Base-by-base conservation (phyloP, 37 sponge, comb jelly and placozoan species). In the Chondrosia reniformis region DNA sequence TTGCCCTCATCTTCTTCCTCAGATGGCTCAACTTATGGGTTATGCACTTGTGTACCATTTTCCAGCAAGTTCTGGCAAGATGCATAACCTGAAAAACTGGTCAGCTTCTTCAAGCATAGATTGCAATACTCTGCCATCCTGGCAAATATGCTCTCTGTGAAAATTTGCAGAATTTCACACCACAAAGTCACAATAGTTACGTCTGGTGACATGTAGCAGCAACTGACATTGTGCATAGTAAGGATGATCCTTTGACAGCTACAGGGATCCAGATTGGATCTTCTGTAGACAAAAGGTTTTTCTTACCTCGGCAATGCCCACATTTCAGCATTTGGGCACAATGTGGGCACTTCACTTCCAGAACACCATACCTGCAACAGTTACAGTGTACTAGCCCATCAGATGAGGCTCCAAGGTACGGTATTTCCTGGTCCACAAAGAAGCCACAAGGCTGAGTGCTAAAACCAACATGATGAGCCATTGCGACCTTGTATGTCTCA, bases 171-270 rank as follows among this genome's bases (percentile, higher is more conserved):
- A 5, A 25, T 75, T 42, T 75, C 82, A 81, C 10, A 81, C 82
- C 4, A 81, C 75, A 81, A 81, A 81, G 55, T 81, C 82, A 74
- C 82, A 81, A 37, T 59, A 81, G 1, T 4, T 4, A 1, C 61
- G 22, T 8, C 19, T 39, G 21, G 75, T 81, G 4, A 55, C 82
- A 37, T 44, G 41, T 63, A 81, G 34, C 46, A 74, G 82, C 45
- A 81, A 33, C 75, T 81, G 82, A 25, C 75, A 74, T 63, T 81
- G 82, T 28, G 44, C 63, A 34, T 81, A 81, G 24, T 81, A 81
- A n/a, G 45, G 21, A 33, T 81, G 82, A 3, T 72, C 15, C 4
- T 22, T 22, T 10, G 63, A 44, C 22, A 81, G 45, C 13, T 36
- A 4, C 12, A 74, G 34, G 6, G 17, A 57, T 44, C 82, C 82